phyloP scores from a whole-genome alignment of 2,113 vertebrate genomes.

The Sitta europaea region DNA sequence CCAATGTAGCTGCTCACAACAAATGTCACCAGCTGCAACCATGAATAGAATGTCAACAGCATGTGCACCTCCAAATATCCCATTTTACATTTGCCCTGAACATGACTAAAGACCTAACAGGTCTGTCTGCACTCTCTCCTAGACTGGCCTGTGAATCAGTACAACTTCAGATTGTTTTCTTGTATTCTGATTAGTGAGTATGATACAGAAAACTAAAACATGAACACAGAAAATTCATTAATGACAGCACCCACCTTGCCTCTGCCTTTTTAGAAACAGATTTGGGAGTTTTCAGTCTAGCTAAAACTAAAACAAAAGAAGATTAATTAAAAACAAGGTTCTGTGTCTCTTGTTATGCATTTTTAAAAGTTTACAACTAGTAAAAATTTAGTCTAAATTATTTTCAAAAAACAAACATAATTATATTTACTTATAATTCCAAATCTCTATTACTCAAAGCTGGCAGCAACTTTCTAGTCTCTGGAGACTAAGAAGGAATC shows the following conservation, averaged over 20 bases:
- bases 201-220: neutral
- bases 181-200: neutral
- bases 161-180: neutral
- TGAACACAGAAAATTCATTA: neutral
- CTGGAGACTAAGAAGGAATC: neutral
- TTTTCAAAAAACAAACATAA: neutral
- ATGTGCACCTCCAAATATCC: neutral
- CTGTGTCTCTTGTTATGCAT: neutral
- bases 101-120: neutral
- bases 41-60: neutral
- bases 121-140: neutral
- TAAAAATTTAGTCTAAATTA: neutral
- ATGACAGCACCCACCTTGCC: constrained; percentile 11
- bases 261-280: neutral
- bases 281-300: constrained; percentile 28
- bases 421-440: neutral
- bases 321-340: neutral
- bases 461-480: neutral
- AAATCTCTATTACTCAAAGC: neutral
- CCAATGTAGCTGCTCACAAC: neutral
- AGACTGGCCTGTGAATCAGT: rapidly evolving
- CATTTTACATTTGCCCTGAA: neutral
- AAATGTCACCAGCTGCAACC: neutral
- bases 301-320: constrained; percentile 54
- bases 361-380: neutral